phyloP scores from a whole-genome alignment of 2,797 vertebrate species.

The Poeciliopsis infans region DNA sequence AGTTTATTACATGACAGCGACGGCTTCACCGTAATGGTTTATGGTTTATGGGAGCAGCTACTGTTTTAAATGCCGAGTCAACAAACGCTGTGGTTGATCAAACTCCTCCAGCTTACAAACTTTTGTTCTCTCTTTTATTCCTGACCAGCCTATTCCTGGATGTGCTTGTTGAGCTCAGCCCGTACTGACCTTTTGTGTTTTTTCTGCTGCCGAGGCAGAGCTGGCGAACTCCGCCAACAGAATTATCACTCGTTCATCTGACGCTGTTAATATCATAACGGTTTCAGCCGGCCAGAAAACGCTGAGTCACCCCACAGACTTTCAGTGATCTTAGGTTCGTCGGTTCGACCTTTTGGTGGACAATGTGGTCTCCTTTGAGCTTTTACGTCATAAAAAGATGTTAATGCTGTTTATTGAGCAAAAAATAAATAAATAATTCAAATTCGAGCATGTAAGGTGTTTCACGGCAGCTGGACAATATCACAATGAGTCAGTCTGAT shows the following conservation, averaged over 20 bases:
- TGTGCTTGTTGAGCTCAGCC: conserved; percentile 70
- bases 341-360: conserved; percentile 22
- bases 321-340: neutral
- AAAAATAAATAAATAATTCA: neutral
- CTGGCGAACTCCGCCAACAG: conserved; percentile 53
- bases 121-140: conserved; percentile 63
- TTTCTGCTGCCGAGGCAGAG: conserved; percentile 31
- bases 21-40: conserved; percentile 16
- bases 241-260: conserved; percentile 68
- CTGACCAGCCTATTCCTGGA: conserved; percentile 79
- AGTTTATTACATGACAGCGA: neutral
- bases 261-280: conserved; percentile 45
- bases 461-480: no score
- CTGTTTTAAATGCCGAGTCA: conserved; percentile 48
- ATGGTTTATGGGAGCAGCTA: conserved; percentile 42
- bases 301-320: conserved; percentile 31
- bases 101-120: conserved; percentile 39
- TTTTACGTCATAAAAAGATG: neutral
- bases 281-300: conserved; percentile 39
- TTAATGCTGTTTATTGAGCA: neutral
- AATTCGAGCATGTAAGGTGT: no score
- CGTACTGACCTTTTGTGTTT: conserved; percentile 69
- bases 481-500: neutral
- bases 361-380: neutral
- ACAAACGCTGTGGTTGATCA: conserved; percentile 40